Percentiles rank a stretch among this genome's conserved stretches.
Conservation (phyloP, 2,888 invertebrate species). For the Listrodromus nycthemerus region DNA sequence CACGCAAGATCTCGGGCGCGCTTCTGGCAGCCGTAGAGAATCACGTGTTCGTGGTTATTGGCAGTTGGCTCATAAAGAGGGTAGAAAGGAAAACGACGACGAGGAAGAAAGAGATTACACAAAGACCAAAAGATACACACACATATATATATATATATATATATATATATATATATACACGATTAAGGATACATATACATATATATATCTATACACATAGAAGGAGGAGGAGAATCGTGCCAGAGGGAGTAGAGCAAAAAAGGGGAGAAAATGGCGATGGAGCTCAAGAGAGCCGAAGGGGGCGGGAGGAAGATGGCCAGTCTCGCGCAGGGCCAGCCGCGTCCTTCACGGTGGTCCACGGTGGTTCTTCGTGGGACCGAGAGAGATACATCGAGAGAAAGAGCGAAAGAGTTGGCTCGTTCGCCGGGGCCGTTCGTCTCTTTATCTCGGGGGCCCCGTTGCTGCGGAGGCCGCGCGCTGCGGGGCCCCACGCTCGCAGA, state of each 20-base stretch:
- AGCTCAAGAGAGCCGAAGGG: constrained; percentile 69
- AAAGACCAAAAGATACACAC: constrained; percentile 1
- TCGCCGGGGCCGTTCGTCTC: constrained; percentile 62
- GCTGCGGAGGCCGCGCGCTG: background rate
- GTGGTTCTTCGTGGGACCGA: constrained; percentile 69
- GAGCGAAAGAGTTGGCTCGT: constrained; percentile 34
- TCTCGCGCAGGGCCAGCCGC: constrained; percentile 67
- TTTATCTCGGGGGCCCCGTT: constrained; percentile 63
- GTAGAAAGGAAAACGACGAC: constrained; percentile 54
- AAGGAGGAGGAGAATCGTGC: constrained; percentile 42
- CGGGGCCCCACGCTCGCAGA: constrained; percentile 15
- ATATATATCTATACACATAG: background rate
- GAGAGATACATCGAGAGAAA: background rate
- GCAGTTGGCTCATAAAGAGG: constrained; percentile 77
- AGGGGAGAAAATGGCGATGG: constrained; percentile 61
- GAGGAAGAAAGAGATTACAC: constrained; percentile 40
- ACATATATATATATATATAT: background rate
- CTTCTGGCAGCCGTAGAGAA: constrained; percentile 75
- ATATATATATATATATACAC: no score
- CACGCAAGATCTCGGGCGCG: constrained; percentile 4
- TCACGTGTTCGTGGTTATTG: constrained; percentile 82
- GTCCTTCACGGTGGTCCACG: constrained; percentile 82
- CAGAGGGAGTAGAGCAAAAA: constrained; percentile 44
- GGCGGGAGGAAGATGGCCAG: constrained; percentile 73
- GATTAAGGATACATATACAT: background rate